Evolutionary conservation across 1,140 invertebrate species (phyloP).

Genomic region (Zaprionus inermis): DNA sequence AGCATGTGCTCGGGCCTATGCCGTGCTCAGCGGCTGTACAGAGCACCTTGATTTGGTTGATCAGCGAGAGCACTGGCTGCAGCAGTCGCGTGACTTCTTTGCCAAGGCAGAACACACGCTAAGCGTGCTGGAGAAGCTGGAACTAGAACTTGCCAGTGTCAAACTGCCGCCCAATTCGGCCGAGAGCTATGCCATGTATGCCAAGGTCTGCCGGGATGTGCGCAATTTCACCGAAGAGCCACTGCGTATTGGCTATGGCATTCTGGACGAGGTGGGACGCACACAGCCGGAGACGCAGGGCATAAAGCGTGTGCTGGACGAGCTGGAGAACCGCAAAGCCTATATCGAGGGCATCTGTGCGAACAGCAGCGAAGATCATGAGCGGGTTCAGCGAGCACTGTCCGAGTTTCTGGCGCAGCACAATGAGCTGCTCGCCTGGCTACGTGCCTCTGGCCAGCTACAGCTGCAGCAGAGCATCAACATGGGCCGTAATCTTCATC

Average conservation of each 20-base stretch:
- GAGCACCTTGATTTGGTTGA: conserved; percentile 91
- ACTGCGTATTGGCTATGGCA: conserved; percentile 89
- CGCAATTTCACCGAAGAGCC: conserved; percentile 86
- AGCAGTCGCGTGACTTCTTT: conserved; percentile 90
- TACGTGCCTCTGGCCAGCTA: conserved; percentile 88
- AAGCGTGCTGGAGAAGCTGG: conserved; percentile 90
- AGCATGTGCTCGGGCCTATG: conserved; percentile 89
- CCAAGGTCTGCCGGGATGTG: conserved; percentile 87
- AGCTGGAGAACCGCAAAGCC: conserved; percentile 90
- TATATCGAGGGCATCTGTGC: conserved; percentile 88
- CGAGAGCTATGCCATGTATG: conserved; percentile 88
- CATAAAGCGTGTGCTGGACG: conserved; percentile 88
- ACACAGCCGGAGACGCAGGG: conserved; percentile 88
- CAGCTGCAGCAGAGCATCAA: conserved; percentile 91
- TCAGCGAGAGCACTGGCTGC: conserved; percentile 88
- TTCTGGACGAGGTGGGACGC: conserved; percentile 89
- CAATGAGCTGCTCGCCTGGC: conserved; percentile 89
- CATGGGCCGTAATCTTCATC: conserved; percentile 89
- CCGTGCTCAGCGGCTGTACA: conserved; percentile 89
- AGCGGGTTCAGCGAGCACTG: conserved; percentile 88
- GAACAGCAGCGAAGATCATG: conserved; percentile 89
- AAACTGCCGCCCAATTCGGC: conserved; percentile 87
- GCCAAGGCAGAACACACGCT: conserved; percentile 90
- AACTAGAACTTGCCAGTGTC: conserved; percentile 89
- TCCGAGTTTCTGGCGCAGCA: conserved; percentile 89